Evolutionary conservation across 1,140 invertebrate species (phyloP).

Genomic region (Andricus grossulariae): DNA sequence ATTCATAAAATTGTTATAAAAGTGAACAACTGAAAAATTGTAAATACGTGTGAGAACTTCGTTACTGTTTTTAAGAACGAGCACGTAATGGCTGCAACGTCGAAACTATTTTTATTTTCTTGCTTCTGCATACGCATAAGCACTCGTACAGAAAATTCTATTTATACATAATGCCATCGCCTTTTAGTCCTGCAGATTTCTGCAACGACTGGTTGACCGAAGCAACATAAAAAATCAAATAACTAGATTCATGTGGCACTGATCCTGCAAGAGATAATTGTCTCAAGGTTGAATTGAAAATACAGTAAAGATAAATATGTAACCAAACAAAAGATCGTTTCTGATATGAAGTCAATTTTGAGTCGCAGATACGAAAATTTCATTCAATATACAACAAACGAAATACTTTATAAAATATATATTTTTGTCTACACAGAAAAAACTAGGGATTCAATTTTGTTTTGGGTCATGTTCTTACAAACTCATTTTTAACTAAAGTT

Average conservation of each 20-base stretch:
- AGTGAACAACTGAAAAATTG: slow-evolving; percentile 21
- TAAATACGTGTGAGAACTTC: background rate
- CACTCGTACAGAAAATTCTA: slow-evolving; percentile 11
- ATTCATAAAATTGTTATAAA: background rate
- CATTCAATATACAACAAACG: background rate
- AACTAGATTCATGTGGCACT: background rate
- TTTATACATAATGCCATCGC: slow-evolving; percentile 23
- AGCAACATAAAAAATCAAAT: background rate
- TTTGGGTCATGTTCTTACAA: no score
- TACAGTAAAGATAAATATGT: background rate
- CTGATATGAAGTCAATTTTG: background rate
- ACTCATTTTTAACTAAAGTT: no score
- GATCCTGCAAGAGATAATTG: background rate
- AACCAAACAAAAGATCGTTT: background rate
- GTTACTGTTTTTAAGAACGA: slow-evolving; percentile 15
- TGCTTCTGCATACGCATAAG: slow-evolving; percentile 23
- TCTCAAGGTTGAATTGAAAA: background rate
- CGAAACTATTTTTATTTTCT: slow-evolving; percentile 19
- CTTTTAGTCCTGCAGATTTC: slow-evolving; percentile 14
- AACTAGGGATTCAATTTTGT: no score
- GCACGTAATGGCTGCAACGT: slow-evolving; percentile 2
- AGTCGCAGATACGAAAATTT: background rate
- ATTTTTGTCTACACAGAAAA: no score
- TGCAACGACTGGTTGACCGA: background rate
- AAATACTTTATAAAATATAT: background rate